Percentiles rank a stretch among this genome's conserved stretches.
These are phyloP conservation scores for Ceratosolen solmsi DNA, from an alignment of 1,140 invertebrate genomes.

Conservation along the genomic window DNA sequence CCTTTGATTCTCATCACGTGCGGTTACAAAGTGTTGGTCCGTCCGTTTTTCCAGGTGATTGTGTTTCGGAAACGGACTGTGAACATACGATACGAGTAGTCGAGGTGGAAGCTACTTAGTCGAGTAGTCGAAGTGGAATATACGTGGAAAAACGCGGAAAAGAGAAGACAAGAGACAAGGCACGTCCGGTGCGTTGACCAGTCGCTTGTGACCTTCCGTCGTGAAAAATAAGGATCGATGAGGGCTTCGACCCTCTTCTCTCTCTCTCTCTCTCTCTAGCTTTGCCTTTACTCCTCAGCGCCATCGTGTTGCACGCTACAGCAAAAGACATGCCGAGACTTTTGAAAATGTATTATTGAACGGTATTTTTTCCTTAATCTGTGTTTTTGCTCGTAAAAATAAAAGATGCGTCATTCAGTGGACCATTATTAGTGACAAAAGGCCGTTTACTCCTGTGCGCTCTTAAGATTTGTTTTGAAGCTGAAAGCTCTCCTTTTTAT, in stretches of 20 bases:
- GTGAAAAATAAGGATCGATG: conserved; percentile 49
- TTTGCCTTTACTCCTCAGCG: not conserved
- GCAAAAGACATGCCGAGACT: conserved; percentile 1
- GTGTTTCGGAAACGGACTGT: conserved; percentile 27
- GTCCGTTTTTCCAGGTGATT: conserved; percentile 30
- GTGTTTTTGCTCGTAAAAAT: conserved; percentile 45
- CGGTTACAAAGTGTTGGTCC: not conserved
- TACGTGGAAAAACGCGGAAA: conserved; percentile 43
- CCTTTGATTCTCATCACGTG: not conserved
- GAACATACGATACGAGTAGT: not conserved
- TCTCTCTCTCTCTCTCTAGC: not conserved
- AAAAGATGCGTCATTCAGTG: conserved; percentile 44
- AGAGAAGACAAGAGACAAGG: conserved; percentile 17
- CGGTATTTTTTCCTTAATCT: conserved; percentile 48
- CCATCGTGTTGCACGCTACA: not conserved
- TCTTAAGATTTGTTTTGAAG: conserved; percentile 10
- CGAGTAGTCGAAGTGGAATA: not conserved
- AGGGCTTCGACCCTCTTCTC: conserved; percentile 44
- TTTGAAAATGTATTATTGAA: conserved; percentile 48
- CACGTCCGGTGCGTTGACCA: conserved; percentile 45
- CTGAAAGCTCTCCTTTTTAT: not conserved
- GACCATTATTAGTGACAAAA: conserved; percentile 43
- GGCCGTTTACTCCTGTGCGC: conserved; percentile 24
- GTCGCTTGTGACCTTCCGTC: conserved; percentile 47
- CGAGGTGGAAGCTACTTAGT: conserved; percentile 24